Percentiles rank a stretch among this genome's conserved stretches.
Evolutionary conservation across 2,797 vertebrate species (phyloP).

Genomic region (Mionectes olivaceus): DNA sequence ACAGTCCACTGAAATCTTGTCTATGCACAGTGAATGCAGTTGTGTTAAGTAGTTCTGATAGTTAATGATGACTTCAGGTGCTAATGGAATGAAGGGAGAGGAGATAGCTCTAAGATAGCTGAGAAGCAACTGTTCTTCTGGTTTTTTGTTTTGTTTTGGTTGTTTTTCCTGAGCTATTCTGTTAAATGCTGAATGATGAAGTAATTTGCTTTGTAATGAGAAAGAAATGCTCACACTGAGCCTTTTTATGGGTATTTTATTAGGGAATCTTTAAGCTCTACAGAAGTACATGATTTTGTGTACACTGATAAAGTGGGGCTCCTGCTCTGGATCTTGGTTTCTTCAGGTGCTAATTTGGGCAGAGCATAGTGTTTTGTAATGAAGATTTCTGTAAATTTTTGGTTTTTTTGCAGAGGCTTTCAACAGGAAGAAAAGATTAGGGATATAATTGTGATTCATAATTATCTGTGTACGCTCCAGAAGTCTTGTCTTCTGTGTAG

Average conservation of each 20-base stretch:
- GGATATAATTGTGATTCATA: slow-evolving; percentile 19
- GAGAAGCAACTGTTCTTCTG: not conserved
- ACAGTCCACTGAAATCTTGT: not conserved
- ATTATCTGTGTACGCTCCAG: slow-evolving; percentile 15
- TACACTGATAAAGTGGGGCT: not conserved
- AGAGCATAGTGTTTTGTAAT: not conserved
- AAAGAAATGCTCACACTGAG: not conserved
- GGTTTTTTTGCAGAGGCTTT: not conserved
- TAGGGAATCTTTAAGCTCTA: not conserved
- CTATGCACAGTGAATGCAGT: rapidly evolving
- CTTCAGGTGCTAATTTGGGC: not conserved
- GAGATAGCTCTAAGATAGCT: not conserved
- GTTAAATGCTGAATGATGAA: not conserved
- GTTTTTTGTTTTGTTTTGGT: not conserved
- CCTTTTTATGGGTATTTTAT: not conserved
- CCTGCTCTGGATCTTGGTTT: not conserved
- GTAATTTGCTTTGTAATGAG: slow-evolving; percentile 11
- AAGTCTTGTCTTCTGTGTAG: slow-evolving; percentile 1
- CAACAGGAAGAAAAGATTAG: not conserved
- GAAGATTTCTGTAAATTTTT: not conserved
- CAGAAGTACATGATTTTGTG: not conserved
- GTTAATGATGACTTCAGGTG: not conserved
- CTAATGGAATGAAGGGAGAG: not conserved
- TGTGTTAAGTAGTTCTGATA: not conserved
- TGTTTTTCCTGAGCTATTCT: not conserved